A percentile compares a stretch with the other conserved stretches of the same genome.
Evolutionary conservation across 2,113 vertebrate genomes (phyloP).

Genomic region (Cnemophilus loriae): DNA sequence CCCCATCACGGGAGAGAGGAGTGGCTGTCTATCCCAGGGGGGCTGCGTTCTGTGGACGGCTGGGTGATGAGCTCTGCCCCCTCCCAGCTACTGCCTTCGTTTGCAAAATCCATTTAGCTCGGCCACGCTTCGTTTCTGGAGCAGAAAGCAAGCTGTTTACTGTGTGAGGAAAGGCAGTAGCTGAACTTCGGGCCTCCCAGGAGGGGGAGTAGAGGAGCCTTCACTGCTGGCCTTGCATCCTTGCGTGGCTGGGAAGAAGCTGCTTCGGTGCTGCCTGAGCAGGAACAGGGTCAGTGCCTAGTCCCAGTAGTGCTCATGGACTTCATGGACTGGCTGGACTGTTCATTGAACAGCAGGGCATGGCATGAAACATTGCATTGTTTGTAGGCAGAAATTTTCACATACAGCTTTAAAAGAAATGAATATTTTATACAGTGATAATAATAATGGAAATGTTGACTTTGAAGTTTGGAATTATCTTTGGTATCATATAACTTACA

Average conservation of each 20-base stretch:
- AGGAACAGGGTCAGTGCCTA: not conserved
- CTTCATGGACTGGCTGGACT: not conserved
- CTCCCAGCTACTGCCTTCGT: not conserved
- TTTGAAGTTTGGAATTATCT: not conserved
- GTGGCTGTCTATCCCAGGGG: not conserved
- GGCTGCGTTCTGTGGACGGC: not conserved
- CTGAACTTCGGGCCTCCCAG: not conserved
- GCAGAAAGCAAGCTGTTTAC: not conserved
- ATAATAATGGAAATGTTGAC: not conserved
- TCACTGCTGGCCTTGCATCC: not conserved
- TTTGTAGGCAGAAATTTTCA: not conserved
- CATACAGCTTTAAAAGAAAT: not conserved
- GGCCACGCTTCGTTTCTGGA: not conserved
- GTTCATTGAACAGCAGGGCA: not conserved
- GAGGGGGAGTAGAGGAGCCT: conserved; percentile 46
- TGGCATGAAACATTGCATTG: not conserved
- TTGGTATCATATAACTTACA: not conserved
- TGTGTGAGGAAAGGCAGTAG: not conserved
- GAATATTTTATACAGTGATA: not conserved
- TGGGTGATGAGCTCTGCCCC: not conserved
- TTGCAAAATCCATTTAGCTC: not conserved
- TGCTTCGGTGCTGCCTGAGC: not conserved
- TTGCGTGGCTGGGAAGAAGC: not conserved
- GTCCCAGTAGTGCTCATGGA: accelerated
- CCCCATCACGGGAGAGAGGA: accelerated